phyloP scores from a whole-genome alignment of 1,140 invertebrate species.

The Ericerus pela region DNA sequence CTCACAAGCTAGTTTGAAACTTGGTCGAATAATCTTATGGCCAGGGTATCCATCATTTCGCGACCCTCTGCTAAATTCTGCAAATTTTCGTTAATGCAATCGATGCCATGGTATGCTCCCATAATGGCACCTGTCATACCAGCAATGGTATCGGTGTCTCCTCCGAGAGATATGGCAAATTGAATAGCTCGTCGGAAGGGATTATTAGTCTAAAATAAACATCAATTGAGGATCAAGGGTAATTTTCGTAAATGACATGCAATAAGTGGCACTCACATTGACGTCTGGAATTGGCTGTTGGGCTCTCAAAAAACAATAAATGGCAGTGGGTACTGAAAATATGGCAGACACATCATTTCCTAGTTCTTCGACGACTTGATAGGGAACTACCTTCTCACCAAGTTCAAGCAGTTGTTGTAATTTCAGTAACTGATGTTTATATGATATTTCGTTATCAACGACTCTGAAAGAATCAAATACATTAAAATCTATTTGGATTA shows the following conservation, averaged over 20 bases:
- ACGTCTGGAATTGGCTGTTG: conserved; percentile 39
- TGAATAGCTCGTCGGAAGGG: conserved; percentile 48
- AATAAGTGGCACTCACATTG: conserved; percentile 31
- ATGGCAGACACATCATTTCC: conserved; percentile 48
- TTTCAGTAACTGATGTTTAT: conserved; percentile 34
- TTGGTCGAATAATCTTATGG: conserved; percentile 34
- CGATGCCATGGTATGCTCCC: conserved; percentile 54
- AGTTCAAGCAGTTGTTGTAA: conserved; percentile 35
- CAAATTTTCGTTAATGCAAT: conserved; percentile 40
- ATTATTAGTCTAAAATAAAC: conserved; percentile 33
- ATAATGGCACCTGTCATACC: conserved; percentile 61
- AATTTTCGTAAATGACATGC: conserved; percentile 10
- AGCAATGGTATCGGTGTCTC: conserved; percentile 67
- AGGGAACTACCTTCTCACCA: conserved; percentile 28
- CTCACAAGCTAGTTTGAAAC: conserved; percentile 4
- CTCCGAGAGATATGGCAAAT: conserved; percentile 54
- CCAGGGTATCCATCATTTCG: conserved; percentile 35
- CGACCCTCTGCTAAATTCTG: conserved; percentile 46
- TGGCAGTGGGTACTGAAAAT: conserved; percentile 58
- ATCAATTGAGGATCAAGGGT: conserved; percentile 8
- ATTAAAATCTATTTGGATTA: not conserved
- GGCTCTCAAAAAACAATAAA: conserved; percentile 54
- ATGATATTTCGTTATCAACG: conserved; percentile 21
- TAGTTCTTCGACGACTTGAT: conserved; percentile 40
- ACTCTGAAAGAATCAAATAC: not conserved